Base-by-base conservation (phyloP, 2,797 vertebrate genomes). In the Delichon dasypus region DNA sequence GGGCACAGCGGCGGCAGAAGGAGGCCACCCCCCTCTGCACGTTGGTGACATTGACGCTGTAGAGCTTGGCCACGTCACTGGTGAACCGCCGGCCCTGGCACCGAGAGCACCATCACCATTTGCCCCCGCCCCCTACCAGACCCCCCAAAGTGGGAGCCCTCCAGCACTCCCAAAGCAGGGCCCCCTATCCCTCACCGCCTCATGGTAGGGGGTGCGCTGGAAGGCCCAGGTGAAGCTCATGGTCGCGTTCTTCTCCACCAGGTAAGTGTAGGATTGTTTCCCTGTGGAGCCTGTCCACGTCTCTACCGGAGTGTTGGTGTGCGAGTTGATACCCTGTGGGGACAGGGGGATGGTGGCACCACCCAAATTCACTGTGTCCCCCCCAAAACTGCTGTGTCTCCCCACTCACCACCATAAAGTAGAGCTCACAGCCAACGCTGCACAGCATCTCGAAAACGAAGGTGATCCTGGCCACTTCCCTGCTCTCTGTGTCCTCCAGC, bases 161-260 rank as follows among this genome's bases (percentile, higher is more conserved):
- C 48, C 42, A 62, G 66, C 32, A 30, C 42, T 34, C 50, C 36
- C 34, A 77, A 48, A 62, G 42, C 48, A 62, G 21, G 6, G 23
- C 6, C 12, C 40, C 50, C 18, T 0, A 5, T 12, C 61, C 58
- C 92, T 97, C 96, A 98, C 98, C 38, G 82, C 94, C 34, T 97
- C 92, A 0, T 96, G 96, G 60, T 95, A 96, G 2, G 96, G 97
- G 1, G 98, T 98, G 65, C 99, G 98, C 88, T 99, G 98, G 97
- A 99, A 99, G 6, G 98, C 98, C 99, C 99, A 99, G 13, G 98
- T 99, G 97, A 99, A 99, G 97, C 98, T 99, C 96, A 97, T 89
- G 20, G 98, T 99, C 16, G 94, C 95, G 2, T 99, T 99, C 73
- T 95, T 98, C 96, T 98, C 98, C 70, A 99, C 97, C 40, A 98